Base-by-base conservation (phyloP, 2,113 vertebrate genomes). In the Tupaia chinensis region DNA sequence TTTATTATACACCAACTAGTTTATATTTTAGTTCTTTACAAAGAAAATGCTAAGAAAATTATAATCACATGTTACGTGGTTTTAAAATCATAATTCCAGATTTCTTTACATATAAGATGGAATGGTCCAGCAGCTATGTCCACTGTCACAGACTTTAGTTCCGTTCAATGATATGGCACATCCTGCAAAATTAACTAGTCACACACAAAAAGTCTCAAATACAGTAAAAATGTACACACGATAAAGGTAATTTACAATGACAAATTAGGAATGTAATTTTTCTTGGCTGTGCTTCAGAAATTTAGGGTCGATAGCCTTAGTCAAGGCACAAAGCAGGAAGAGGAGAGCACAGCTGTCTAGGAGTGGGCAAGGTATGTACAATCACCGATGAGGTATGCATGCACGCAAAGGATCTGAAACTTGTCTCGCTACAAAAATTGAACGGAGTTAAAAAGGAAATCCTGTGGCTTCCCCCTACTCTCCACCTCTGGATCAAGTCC, bases 131-230 rank as follows among this genome's bases (percentile, higher is more conserved):
- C 98, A 98, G 98, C 97, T 98, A 97, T 70, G 6, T 98, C 87
- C 96, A 97, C 96, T 98, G 89, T 97, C 98, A 98, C 96, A 98
- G 98, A 96, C 96, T 97, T 97, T 92, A 97, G 97, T 98, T 98
- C 86, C 98, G 72, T 97, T 98, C 93, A 97, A 97, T 98, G 98
- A 98, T 99, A 99, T 99, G 98, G 99, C 99, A 99, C 98, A 97
- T 98, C 92, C 98, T 98, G 85, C 97, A 98, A 99, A 98, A 98
- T 98, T 95, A 98, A 97, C 97, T 98, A 99, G 96, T 97, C 97
- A 98, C 97, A 97, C 97, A 98, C 90, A 97, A 53, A 94, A 92
- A 96, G 90, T 95, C 68, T 97, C 86, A 91, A 97, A 98, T 97
- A 98, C 98, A 97, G 95, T 97, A 98, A 97, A 98, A 98, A 98